A percentile compares a stretch with the other conserved stretches of the same genome.
phyloP scores from a whole-genome alignment of 2,888 invertebrate genomes.

The Mimumesa dahlbomi region DNA sequence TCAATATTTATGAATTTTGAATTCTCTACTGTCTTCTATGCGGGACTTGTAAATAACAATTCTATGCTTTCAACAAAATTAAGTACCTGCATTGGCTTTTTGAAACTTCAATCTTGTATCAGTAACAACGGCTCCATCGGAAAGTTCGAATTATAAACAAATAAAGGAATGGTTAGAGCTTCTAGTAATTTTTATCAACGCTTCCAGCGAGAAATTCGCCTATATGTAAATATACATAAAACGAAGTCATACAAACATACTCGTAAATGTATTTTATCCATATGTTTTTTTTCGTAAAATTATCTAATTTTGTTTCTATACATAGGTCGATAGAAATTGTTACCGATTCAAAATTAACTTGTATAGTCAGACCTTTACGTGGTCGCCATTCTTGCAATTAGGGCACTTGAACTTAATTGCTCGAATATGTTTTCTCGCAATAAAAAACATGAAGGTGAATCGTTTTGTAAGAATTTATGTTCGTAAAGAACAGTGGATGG shows the following conservation, averaged over 20 bases:
- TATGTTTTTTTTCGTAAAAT: background rate
- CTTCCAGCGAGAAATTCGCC: background rate
- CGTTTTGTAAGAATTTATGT: conserved; percentile 6
- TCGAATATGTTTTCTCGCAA: conserved; percentile 2
- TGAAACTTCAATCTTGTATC: conserved; percentile 41
- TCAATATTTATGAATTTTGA: conserved; percentile 1
- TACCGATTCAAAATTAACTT: conserved; percentile 41
- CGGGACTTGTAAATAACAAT: conserved; percentile 2
- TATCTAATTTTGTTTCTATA: background rate
- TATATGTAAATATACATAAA: conserved; percentile 2
- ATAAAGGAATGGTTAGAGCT: background rate
- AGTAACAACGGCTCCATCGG: conserved; percentile 26
- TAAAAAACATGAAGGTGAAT: conserved; percentile 2
- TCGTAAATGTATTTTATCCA: too few relatives aligned
- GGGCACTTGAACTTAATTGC: background rate
- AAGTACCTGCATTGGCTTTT: conserved; percentile 39
- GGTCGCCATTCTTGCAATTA: conserved; percentile 6
- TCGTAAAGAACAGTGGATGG: conserved; percentile 18
- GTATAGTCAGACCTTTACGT: conserved; percentile 4
- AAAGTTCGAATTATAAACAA: background rate
- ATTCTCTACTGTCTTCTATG: conserved; percentile 7
- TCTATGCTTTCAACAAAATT: conserved; percentile 23
- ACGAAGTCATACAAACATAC: conserved; percentile 2
- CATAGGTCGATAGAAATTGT: conserved; percentile 8
- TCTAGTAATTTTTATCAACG: conserved; percentile 3